Percentiles rank a stretch among this genome's conserved stretches.
Evolutionary conservation across 2,888 invertebrate species (phyloP).

Genomic region (Entomobrya proxima): DNA sequence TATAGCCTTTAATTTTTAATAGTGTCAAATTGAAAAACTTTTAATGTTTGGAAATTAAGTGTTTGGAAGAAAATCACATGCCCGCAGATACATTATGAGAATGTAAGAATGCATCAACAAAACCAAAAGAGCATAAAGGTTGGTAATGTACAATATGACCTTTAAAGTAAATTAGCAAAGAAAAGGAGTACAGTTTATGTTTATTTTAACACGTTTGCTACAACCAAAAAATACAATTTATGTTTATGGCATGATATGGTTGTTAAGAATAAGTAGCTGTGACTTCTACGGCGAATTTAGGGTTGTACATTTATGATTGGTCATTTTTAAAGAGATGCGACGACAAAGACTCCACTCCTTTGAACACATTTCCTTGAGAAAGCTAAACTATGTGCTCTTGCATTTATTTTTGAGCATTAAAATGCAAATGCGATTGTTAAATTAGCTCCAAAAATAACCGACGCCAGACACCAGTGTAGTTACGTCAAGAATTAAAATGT

Average conservation of each 20-base stretch:
- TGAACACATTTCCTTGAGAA: background rate
- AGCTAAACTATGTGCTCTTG: constrained; percentile 29
- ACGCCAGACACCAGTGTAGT: constrained; percentile 12
- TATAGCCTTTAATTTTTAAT: too few relatives aligned
- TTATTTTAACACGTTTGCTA: constrained; percentile 15
- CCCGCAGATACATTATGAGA: background rate
- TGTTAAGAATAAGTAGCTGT: background rate
- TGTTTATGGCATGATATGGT: background rate
- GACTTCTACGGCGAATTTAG: background rate
- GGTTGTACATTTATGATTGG: constrained; percentile 4
- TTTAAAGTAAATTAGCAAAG: constrained; percentile 39
- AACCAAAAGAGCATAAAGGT: background rate
- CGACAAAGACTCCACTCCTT: background rate
- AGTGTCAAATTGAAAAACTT: too few relatives aligned
- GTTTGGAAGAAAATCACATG: background rate
- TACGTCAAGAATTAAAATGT: background rate
- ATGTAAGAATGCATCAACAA: background rate
- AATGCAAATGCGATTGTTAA: background rate
- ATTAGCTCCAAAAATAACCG: background rate
- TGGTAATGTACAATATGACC: constrained; percentile 22
- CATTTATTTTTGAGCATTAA: constrained; percentile 37
- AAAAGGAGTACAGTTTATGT: background rate
- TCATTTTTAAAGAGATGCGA: background rate
- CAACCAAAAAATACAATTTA: constrained; percentile 23
- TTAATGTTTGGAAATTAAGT: too few relatives aligned